Base-by-base conservation (phyloP, 2,888 invertebrate genomes). In the Drosophila macrospina region DNA sequence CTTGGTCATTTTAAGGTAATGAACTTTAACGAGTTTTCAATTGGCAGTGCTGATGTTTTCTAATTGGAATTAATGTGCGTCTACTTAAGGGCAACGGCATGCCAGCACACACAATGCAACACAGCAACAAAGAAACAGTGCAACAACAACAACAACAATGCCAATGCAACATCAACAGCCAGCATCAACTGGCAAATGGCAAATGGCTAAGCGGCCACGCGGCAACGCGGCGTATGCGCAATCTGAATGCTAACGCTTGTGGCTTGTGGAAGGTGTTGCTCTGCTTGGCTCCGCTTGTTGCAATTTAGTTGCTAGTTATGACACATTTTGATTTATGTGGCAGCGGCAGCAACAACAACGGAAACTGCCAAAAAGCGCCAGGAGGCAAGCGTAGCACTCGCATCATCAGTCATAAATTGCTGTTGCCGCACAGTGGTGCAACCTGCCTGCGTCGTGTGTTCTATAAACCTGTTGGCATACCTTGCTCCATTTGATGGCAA, bases 21-120 rank as follows among this genome's bases (percentile, higher is more conserved):
- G 80, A 83, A 83, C 83, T 72, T 87, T 87, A 87, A 83, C 83
- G 82, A 83, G 86, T 85, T 83, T 87, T 82, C 83, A 83, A 83
- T 83, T 83, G 83, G 55, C 82, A 76, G 76, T 75, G 71, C 52
- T 72, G 87, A 69, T 81, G 71, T 81, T 81, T 87, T 79, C 86
- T 81, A 83, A 87, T 87, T 83, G 83, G 83, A 81, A 83, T 81
- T 81, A 81, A 83, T 87, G 86, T 55, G 78, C 63, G 68, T 78
- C 77, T 87, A 77, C 86, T 82, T 79, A 85, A 87, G 88, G 86
- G 87, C 85, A 62, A 48, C 64, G 63, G 65, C 69, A 74, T 56
- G 72, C 60, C 39, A 34, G 24, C 39, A 13, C 44, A 30, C 20
- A 39, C 16, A 50, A 15, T 8, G 30, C 36, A 41, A 36, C 20